phyloP scores from a whole-genome alignment of 2,888 invertebrate genomes.

The Octonoba sinensis region DNA sequence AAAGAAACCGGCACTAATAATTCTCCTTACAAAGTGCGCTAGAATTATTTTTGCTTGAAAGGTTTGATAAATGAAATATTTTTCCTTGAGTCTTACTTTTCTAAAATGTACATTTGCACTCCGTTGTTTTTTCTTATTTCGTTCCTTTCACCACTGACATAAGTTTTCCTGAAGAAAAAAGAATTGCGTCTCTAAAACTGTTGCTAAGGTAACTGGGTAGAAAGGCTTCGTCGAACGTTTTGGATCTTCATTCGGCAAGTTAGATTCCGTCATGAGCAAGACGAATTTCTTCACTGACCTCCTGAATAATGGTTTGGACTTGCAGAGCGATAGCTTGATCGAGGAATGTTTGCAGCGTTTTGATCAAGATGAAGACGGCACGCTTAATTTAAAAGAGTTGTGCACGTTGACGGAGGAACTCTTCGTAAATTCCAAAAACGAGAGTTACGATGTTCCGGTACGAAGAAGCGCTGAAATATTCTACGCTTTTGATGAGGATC shows the following conservation, averaged over 20 bases:
- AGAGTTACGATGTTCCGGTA: constrained; percentile 80
- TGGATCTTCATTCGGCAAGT: constrained; percentile 4
- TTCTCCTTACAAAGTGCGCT: no score
- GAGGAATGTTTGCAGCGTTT: constrained; percentile 38
- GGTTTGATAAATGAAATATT: no score
- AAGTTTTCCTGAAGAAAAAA: no score
- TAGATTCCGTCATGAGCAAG: constrained; percentile 10
- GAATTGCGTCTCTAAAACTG: neutral
- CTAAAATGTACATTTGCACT: no score
- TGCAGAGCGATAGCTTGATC: constrained; percentile 9
- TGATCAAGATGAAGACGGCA: constrained; percentile 78
- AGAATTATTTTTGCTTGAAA: no score
- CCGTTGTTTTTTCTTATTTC: no score
- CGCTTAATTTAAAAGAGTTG: constrained; percentile 83
- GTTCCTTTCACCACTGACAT: no score
- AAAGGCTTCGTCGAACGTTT: neutral
- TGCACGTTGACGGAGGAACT: constrained; percentile 85
- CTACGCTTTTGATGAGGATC: constrained; percentile 59
- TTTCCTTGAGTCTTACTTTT: no score
- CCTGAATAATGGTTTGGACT: neutral
- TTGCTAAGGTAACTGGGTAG: neutral
- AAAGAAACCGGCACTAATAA: no score
- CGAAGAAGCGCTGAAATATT: constrained; percentile 63
- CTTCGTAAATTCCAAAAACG: constrained; percentile 87
- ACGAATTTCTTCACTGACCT: constrained; percentile 49